These are phyloP conservation scores for Albula goreensis DNA, from an alignment of 2,113 vertebrate species.

Conservation along the genomic window DNA sequence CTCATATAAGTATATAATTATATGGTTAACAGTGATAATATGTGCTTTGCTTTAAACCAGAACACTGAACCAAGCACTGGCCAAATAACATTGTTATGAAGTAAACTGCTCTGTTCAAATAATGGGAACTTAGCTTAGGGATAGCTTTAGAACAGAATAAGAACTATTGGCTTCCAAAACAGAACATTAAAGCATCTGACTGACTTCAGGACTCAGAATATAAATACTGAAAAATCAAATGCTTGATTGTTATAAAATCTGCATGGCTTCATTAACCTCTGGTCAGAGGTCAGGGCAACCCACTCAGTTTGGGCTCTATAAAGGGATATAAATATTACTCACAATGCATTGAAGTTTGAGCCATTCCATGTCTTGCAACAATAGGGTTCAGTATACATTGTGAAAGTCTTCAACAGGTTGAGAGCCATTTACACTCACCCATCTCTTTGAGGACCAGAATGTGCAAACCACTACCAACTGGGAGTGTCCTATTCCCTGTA, in stretches of 20 bases:
- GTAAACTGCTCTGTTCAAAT: background rate
- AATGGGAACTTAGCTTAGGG: background rate
- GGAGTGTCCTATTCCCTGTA: background rate
- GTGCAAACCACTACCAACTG: background rate
- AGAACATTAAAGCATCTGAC: background rate
- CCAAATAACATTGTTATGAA: background rate
- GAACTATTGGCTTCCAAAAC: background rate
- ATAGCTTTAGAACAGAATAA: background rate
- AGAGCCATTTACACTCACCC: background rate
- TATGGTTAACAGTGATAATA: background rate
- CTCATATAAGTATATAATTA: background rate
- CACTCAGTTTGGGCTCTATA: too few relatives aligned
- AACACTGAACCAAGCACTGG: background rate
- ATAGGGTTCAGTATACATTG: background rate
- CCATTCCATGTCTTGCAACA: too few relatives aligned
- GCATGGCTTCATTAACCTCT: background rate
- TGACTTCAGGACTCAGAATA: background rate
- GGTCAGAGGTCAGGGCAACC: background rate
- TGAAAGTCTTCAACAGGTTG: background rate
- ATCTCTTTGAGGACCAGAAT: background rate
- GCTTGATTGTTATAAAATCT: background rate
- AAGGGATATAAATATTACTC: too few relatives aligned
- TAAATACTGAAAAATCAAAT: background rate
- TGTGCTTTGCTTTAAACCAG: background rate
- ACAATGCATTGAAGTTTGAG: too few relatives aligned